Evolutionary conservation across 2,113 vertebrate genomes (phyloP), one percentile per base, ranked within the genome.

Genomic region (Bubo scandiacus): DNA sequence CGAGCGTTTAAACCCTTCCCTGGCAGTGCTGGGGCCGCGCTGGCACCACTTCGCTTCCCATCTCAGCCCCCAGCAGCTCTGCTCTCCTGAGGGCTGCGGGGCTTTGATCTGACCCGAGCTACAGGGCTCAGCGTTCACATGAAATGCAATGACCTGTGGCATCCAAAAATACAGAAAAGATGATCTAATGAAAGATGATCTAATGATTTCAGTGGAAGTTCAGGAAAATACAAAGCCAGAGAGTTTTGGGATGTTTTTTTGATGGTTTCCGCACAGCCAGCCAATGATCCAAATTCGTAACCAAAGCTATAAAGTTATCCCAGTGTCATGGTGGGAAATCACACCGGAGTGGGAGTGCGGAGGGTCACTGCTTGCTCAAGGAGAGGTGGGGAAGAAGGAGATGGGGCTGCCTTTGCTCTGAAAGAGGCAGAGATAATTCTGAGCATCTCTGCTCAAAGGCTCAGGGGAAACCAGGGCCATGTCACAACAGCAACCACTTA

Each of bases 291-390:
- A 34, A 81, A 45, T 12, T 49, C 36, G 12, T 52, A 71, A 81
- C 26, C 52, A 63, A 74, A 82, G 61, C 4, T 32, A 7, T 18
- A 32, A 52, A 16, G 55, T 42, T 66, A 47, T 21, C 9, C 10
- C 29, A 19, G 30, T 14, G 73, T 13, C 2, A 12, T 15, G 34
- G n/a, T 67, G 72, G 52, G 65, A 91, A 38, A 20, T 55, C 3
- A 0, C 0, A 1, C 51, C 38, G 45, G 36, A 7, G 5, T 16
- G 25, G 21, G 27, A 30, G 26, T 14, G 30, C 34, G n/a, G 45
- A 66, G 47, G 29, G 21, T 54, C 43, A 12, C n/a, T 45, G 45
- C n/a, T 62, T 51, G 20, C 73, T 43, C 32, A 17, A 12, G 52
- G 43, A 59, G 70, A 68, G 45, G 27, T 61, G 67, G 16, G 15